These are phyloP conservation scores for Ferrisia virgata DNA, from an alignment of 2,888 invertebrate species.

Conservation along the genomic window DNA sequence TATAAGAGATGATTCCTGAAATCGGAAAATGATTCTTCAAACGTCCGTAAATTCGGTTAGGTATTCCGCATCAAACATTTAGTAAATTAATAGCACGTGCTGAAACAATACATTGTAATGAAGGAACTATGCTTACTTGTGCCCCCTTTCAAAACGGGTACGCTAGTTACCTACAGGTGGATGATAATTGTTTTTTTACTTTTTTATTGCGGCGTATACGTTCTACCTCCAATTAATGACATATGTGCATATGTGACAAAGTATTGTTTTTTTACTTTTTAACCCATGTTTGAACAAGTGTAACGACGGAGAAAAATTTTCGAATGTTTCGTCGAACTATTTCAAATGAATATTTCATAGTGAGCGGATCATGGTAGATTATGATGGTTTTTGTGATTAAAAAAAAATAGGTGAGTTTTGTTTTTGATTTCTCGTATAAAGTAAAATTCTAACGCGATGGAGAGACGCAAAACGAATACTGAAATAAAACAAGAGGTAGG, in stretches of 20 bases:
- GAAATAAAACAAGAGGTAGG: neutral
- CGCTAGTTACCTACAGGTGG: conserved; percentile 5
- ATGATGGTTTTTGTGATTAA: neutral
- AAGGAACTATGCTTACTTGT: conserved; percentile 15
- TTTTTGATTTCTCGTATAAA: neutral
- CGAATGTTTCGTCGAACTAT: neutral
- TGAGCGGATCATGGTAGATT: neutral
- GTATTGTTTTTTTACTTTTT: neutral
- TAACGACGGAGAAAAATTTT: conserved; percentile 17
- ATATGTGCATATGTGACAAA: conserved; percentile 13
- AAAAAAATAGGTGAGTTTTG: neutral
- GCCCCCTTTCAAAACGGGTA: neutral
- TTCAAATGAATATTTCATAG: neutral
- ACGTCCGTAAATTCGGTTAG: neutral
- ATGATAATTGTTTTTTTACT: neutral
- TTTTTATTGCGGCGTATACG: neutral
- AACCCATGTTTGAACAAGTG: conserved; percentile 38
- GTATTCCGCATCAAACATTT: neutral
- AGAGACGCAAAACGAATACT: neutral
- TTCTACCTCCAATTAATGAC: neutral
- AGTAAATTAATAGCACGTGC: neutral
- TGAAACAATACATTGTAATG: neutral
- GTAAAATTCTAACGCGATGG: neutral
- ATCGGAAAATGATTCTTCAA: neutral
- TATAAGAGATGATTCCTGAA: no score